A percentile compares a stretch with the other conserved stretches of the same genome.
phyloP scores from a whole-genome alignment of 2,113 vertebrate genomes.

The Xyrauchen texanus region DNA sequence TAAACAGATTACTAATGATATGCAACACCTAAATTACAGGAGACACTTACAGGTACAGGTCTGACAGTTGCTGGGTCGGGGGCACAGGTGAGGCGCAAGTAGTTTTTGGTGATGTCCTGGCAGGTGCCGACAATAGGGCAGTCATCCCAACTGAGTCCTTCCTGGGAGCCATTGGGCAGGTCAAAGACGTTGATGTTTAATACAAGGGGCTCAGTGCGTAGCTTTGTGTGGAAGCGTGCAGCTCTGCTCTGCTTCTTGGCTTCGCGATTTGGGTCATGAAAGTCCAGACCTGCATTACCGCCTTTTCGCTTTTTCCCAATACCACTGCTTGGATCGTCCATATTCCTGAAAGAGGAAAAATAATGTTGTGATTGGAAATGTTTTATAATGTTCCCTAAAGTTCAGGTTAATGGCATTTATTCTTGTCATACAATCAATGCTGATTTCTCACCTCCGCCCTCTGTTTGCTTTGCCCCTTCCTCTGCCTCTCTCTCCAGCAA shows the following conservation, averaged over 20 bases:
- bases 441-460: slow-evolving; percentile 68
- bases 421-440: not conserved
- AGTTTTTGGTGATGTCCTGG: slow-evolving; percentile 87
- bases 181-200: slow-evolving; percentile 81
- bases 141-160: slow-evolving; percentile 87
- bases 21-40: not conserved
- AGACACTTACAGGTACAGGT: slow-evolving; percentile 78
- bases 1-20: not conserved
- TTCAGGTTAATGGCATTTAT: not conserved
- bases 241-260: slow-evolving; percentile 88
- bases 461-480: slow-evolving; percentile 76
- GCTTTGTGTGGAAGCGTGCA: slow-evolving; percentile 86
- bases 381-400: too few species aligned
- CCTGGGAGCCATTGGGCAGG: slow-evolving; percentile 71
- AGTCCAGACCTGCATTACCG: slow-evolving; percentile 77
- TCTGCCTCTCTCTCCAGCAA: slow-evolving; percentile 65
- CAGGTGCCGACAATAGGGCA: slow-evolving; percentile 88
- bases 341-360: slow-evolving; percentile 58
- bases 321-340: slow-evolving; percentile 67
- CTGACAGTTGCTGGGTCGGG: slow-evolving; percentile 87
- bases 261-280: slow-evolving; percentile 86
- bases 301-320: slow-evolving; percentile 80
- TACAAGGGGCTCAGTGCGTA: slow-evolving; percentile 86
- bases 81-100: slow-evolving; percentile 88
- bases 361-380: not conserved